phyloP scores from a whole-genome alignment of 2,113 vertebrate species.

The Ophthalmolycus amberensis region DNA sequence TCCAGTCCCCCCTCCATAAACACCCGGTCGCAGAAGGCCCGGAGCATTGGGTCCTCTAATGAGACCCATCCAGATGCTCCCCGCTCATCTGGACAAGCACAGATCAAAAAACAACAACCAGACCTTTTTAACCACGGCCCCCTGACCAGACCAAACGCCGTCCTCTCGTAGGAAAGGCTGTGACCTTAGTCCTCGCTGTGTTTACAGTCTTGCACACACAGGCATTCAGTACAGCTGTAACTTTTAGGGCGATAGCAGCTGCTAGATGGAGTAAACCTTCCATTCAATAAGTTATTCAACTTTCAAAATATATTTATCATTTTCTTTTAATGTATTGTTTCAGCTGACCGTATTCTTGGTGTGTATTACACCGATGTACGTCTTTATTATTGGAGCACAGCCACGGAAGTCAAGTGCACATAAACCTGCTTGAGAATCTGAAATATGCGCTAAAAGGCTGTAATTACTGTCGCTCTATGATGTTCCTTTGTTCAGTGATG shows the following conservation, averaged over 20 bases:
- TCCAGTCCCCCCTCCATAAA: constrained; percentile 63
- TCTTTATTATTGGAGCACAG: not conserved
- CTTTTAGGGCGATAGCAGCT: not conserved
- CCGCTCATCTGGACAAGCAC: constrained; percentile 56
- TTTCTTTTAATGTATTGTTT: not conserved
- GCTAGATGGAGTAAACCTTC: not conserved
- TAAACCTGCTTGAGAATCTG: not conserved
- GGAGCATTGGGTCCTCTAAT: constrained; percentile 68
- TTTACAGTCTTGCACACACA: constrained; percentile 31
- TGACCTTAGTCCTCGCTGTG: constrained; percentile 49
- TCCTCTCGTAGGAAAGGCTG: constrained; percentile 17
- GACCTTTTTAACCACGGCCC: constrained; percentile 30
- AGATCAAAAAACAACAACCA: constrained; percentile 50
- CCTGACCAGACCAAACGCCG: constrained; percentile 45
- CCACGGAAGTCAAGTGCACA: not conserved
- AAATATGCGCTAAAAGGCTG: not conserved
- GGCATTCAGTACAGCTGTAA: constrained; percentile 16
- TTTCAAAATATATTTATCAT: not conserved
- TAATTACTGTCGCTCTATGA: constrained; percentile 9
- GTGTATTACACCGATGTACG: not conserved
- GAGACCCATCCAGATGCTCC: constrained; percentile 71
- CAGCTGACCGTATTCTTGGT: not conserved
- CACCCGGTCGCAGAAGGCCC: constrained; percentile 51
- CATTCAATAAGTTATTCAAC: not conserved
- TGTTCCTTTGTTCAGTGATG: not conserved